These are phyloP conservation scores for Eulemur macaco DNA, from an alignment of 2,113 vertebrate species.

Conservation along the genomic window DNA sequence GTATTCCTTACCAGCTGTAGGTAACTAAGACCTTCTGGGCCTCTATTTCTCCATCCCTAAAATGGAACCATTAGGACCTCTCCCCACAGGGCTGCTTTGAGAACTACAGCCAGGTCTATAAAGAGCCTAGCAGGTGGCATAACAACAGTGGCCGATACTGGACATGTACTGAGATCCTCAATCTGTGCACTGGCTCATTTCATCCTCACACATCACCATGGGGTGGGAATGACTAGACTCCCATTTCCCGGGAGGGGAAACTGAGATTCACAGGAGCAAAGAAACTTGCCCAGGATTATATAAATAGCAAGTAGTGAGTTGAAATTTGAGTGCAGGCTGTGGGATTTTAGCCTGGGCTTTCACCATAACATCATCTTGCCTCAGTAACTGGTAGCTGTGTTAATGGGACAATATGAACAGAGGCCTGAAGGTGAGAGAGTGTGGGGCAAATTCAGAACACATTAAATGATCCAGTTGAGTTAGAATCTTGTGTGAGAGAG, in stretches of 20 bases:
- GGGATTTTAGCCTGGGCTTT: background rate
- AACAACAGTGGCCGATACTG: background rate
- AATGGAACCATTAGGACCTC: background rate
- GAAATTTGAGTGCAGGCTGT: background rate
- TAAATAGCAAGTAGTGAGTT: background rate
- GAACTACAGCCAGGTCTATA: background rate
- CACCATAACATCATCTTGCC: background rate
- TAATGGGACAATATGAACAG: background rate
- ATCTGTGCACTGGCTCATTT: background rate
- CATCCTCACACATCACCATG: background rate
- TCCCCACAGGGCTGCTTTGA: background rate
- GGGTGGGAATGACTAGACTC: background rate
- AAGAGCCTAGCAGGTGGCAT: accelerated
- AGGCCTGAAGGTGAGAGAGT: background rate
- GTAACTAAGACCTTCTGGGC: background rate
- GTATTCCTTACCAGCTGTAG: too few species aligned
- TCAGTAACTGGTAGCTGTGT: background rate
- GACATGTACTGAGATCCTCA: background rate
- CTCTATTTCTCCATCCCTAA: background rate
- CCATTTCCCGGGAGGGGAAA: background rate
- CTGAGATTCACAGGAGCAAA: background rate
- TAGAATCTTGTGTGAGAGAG: background rate
- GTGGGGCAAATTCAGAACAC: background rate
- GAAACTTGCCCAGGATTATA: background rate
- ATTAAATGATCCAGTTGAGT: background rate